Base-by-base conservation (phyloP, 2,113 vertebrate species). In the Apeltes quadracus region DNA sequence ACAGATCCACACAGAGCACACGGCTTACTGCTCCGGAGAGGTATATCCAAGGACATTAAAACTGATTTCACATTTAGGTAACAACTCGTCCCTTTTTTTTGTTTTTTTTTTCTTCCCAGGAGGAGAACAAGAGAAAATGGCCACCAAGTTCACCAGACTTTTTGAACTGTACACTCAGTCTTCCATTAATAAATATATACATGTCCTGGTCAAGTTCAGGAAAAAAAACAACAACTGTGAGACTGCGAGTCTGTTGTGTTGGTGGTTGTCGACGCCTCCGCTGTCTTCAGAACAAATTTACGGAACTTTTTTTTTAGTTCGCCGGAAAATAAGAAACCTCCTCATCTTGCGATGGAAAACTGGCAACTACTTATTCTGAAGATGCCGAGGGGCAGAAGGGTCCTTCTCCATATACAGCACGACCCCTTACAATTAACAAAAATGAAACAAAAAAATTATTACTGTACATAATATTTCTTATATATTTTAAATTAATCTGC, bases 391-490 rank as follows among this genome's bases (percentile, higher is more conserved):
- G 58, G 76, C 68, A 79, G 69, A 75, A 57, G 74, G 73, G 75
- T 91, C 88, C 85, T 89, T 88, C 84, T 83, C 90, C 82, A 86
- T 91, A 87, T 81, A 90, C 81, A 89, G 83, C 72, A 86, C 87
- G 89, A 93, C 81, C 90, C 94, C 87, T 91, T 83, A 94, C 87
- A 89, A 89, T 92, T 86, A 92, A 92, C 82, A 90, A 92, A 92
- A 85, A 68, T 6, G 7, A 34, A 20, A 44, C 65, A 78, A 83
- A 84, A 22, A 92, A 91, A 90, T 83, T 80, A 91, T 92, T 87
- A 93, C 94, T 95, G 94, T 95, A 94, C 92, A 94, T 93, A 94
- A 86, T 87, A 93, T 94, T 94, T 93, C 88, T 93, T 94, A 94
- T 95, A 94, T 95, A 93, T 92, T 93, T 94, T 93, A 93, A 94